Conservation (phyloP, 2,888 invertebrate species). For the Cataglyphis cursor region DNA sequence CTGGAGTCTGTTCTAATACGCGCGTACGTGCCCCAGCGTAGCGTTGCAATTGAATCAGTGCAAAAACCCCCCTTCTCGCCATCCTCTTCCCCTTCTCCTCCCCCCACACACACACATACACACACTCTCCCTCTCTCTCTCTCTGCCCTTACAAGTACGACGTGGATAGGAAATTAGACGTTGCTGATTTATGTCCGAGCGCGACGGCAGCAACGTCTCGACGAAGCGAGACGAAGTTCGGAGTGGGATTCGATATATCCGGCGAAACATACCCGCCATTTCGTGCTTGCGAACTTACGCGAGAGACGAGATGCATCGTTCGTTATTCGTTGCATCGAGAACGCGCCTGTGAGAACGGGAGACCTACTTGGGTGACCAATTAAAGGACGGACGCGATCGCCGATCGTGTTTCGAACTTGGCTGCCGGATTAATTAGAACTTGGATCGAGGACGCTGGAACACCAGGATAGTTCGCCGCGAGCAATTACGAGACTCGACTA, state of each 20-base stretch:
- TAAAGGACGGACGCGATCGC: conserved; percentile 53
- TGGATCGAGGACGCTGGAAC: conserved; percentile 43
- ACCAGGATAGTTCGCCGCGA: conserved; percentile 48
- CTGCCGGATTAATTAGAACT: conserved; percentile 55
- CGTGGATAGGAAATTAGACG: conserved; percentile 71
- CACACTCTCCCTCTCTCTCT: conserved; percentile 15
- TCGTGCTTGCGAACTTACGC: not conserved
- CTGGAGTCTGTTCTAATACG: conserved; percentile 50
- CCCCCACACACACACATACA: not conserved
- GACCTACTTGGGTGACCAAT: conserved; percentile 54
- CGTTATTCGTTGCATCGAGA: conserved; percentile 44
- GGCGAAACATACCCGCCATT: conserved; percentile 23
- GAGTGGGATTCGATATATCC: conserved; percentile 37
- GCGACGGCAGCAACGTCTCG: conserved; percentile 53
- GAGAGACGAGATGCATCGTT: conserved; percentile 48
- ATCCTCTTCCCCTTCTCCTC: conserved; percentile 6
- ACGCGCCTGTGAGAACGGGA: conserved; percentile 48
- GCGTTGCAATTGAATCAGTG: conserved; percentile 59
- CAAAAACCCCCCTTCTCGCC: conserved; percentile 1
- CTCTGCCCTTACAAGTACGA: conserved; percentile 24
- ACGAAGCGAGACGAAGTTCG: conserved; percentile 45
- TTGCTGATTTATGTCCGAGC: conserved; percentile 66
- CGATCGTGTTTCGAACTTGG: conserved; percentile 57
- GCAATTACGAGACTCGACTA: conserved; percentile 46
- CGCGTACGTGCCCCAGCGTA: conserved; percentile 42